Percentiles rank a stretch among this genome's conserved stretches.
phyloP scores from a whole-genome alignment of 2,888 invertebrate species.

The Pristionchus exspectatus region DNA sequence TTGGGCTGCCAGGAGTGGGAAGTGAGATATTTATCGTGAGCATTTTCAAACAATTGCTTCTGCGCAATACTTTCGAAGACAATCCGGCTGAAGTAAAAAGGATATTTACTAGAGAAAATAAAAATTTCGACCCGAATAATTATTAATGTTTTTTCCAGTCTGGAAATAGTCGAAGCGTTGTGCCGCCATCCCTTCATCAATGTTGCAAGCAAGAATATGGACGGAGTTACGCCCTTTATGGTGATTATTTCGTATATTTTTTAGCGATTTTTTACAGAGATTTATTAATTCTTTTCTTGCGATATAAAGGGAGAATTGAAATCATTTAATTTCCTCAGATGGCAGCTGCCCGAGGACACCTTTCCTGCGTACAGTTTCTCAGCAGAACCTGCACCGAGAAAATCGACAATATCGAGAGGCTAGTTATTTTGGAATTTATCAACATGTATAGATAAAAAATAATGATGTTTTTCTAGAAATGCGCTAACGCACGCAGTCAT shows the following conservation, averaged over 20 bases:
- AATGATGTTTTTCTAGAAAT: slow-evolving; percentile 74
- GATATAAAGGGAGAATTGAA: too few relatives aligned
- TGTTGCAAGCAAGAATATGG: not conserved
- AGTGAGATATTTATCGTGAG: not conserved
- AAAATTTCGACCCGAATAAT: too few relatives aligned
- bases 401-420: not conserved
- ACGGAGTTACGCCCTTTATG: not conserved
- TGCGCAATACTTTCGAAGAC: too few relatives aligned
- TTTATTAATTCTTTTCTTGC: too few relatives aligned
- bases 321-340: not conserved
- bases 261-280: too few relatives aligned
- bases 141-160: not conserved
- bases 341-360: not conserved
- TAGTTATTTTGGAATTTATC: not conserved
- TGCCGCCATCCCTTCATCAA: slow-evolving; percentile 42
- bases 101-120: too few relatives aligned
- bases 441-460: not conserved
- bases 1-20: not conserved
- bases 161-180: not conserved
- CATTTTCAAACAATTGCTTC: not conserved
- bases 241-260: not conserved
- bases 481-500: slow-evolving; percentile 82
- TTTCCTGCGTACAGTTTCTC: not conserved
- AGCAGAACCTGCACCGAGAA: not conserved
- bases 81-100: too few relatives aligned